Base-by-base conservation (phyloP, 2,888 invertebrate species). In the Napeogenes inachia region DNA sequence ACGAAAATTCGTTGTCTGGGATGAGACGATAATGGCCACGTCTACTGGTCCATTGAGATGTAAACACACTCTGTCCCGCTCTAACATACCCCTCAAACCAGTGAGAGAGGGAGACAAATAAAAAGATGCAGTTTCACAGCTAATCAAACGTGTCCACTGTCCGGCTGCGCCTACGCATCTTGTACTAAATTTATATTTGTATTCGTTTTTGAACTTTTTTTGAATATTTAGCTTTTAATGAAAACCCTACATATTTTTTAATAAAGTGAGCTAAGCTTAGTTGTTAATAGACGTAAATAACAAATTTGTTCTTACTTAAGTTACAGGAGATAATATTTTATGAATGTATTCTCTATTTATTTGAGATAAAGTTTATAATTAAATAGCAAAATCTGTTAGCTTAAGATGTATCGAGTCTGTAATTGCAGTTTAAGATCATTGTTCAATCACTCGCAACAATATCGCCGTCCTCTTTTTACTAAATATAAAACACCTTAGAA, bases 141-240 rank as follows among this genome's bases (percentile, higher is more conserved):
- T 87, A 89, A 89, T 89, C 78, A 88, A 76, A 81, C 89, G 88
- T 89, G 81, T 87, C 89, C 82, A 84, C 80, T 87, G 84, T 87
- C 89, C 84, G 76, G 76, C 68, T 75, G 79, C 84, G 85, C 80
- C 70, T 75, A 79, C 84, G 85, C 87, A 87, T 87, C 85, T 70
- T 66, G 70, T 65, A 69, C 75, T 74, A 67, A 82, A 84, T 78
- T 80, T 75, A 72, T 77, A 73, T 72, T 54, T 61, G 62, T 63
- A 70, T 30, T 50, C 21, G 21, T 21, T 21, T 21, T 21, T 21
- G 21, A 21, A 21, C 21, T 21, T 21, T 21, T 21, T 21, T 21
- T 21, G 21, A 21, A 21, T 21, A 21, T 21, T 21, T 21, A 21
- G 21, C 21, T 21, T 21, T 21, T 21, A 21, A 21, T 1, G 21